Conservation (phyloP, 2,113 vertebrate genomes). For the Jacana jacana region DNA sequence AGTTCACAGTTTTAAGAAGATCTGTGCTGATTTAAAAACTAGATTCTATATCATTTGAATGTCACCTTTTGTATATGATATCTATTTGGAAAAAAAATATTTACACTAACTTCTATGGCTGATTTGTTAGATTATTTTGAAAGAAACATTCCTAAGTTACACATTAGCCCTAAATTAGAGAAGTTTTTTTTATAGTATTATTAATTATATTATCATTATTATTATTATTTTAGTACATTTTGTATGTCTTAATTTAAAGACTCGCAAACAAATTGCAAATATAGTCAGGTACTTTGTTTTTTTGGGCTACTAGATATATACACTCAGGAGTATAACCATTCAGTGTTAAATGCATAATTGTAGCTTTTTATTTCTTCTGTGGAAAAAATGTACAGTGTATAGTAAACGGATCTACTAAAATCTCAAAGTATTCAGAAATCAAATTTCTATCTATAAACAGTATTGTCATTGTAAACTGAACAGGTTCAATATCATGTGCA, state of each 20-base stretch:
- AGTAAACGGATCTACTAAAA: conserved; percentile 73
- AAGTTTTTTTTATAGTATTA: neutral
- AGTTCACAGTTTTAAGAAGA: conserved; percentile 98
- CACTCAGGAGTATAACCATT: conserved; percentile 68
- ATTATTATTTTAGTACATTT: conserved; percentile 60
- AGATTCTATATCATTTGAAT: conserved; percentile 84
- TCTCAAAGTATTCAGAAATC: conserved; percentile 74
- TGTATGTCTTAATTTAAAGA: conserved; percentile 63
- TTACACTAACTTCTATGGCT: conserved; percentile 88
- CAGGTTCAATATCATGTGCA: conserved; percentile 76
- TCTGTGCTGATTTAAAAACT: conserved; percentile 95
- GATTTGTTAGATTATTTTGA: conserved; percentile 75
- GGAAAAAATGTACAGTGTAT: conserved; percentile 74
- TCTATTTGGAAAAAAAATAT: conserved; percentile 86
- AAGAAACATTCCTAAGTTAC: conserved; percentile 79
- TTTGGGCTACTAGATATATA: conserved; percentile 66
- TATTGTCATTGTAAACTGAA: conserved; percentile 78
- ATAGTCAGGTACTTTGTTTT: conserved; percentile 37
- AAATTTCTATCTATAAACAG: conserved; percentile 76
- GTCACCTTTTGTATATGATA: conserved; percentile 80
- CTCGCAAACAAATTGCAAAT: conserved; percentile 55
- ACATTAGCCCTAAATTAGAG: conserved; percentile 72
- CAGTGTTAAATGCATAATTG: conserved; percentile 62
- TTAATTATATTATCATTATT: conserved; percentile 36
- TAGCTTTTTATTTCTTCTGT: conserved; percentile 52